Evolutionary conservation across 2,888 invertebrate species (phyloP), one percentile per base, ranked within the genome.

Genomic region (Stomorhina lunata): DNA sequence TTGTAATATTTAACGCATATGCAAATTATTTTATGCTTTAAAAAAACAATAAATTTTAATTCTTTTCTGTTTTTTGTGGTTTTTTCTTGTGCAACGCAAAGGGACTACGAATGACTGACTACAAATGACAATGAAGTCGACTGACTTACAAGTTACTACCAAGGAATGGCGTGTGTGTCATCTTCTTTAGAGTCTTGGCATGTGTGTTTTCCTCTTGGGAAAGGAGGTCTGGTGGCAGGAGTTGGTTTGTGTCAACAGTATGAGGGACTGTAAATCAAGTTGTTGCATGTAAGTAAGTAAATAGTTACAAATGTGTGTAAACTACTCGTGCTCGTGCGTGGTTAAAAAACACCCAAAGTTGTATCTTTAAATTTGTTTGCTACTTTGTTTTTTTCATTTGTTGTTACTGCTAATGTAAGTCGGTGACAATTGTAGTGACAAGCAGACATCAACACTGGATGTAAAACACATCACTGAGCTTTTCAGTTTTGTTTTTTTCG

Each of bases 1-100:
- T 86, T 88, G 88, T 88, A 86, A 88, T 88, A 89, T 89, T 77
- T 89, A 88, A 88, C 88, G 88, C 85, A 86, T 84, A 87, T 87
- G 88, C 87, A 88, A 89, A 89, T 89, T 86, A 86, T 88, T 88
- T 87, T 86, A 86, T 85, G 83, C 81, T 76, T 81, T 22, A 17
- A 55, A 57, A 65, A 80, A 76, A 81, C 61, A 53, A 77, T 59
- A 77, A 77, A 66, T 68, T 81, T 59, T 25, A 77, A 61, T 69
- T 61, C 20, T 50, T 66, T 65, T 65, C 59, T 65, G 37, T 32
- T 72, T 63, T 45, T 27, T 10, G 15, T 40, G 61, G 59, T 71
- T 57, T 45, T 27, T 10, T 10, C 6, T n/a, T 27, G 34, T 32
- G 12, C 6, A 25, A 4, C 15, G 12, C 25, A 40, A 37, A 25